phyloP scores from a whole-genome alignment of 2,797 vertebrate genomes.

The Psittacula echo region DNA sequence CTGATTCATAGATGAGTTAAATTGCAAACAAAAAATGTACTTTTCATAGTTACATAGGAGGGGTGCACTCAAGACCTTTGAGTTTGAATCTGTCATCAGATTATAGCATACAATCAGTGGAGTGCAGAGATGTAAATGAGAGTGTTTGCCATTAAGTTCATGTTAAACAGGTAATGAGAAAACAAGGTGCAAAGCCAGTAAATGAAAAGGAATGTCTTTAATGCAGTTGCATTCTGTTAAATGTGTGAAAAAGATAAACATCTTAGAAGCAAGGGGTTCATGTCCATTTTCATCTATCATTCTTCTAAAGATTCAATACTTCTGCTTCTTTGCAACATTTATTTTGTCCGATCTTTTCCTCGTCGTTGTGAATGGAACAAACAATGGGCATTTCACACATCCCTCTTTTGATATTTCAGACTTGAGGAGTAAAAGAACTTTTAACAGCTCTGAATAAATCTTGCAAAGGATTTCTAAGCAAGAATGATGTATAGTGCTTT shows the following conservation, averaged over 20 bases:
- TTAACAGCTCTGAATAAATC: background rate
- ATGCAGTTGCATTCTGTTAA: background rate
- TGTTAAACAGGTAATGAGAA: background rate
- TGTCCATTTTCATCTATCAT: background rate
- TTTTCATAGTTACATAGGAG: background rate
- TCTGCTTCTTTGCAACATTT: background rate
- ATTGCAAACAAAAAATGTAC: conserved; percentile 3
- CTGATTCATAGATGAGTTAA: background rate
- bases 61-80: background rate
- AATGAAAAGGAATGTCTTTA: background rate
- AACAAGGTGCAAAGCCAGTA: background rate
- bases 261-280: background rate
- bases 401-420: background rate
- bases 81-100: background rate
- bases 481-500: background rate
- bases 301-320: background rate
- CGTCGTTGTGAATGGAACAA: background rate
- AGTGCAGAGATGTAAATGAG: background rate
- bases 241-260: background rate
- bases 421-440: background rate
- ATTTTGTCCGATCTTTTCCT: background rate
- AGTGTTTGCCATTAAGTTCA: background rate
- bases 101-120: background rate
- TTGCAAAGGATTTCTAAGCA: background rate
- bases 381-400: background rate